phyloP scores from a whole-genome alignment of 2,888 invertebrate genomes.

The Odontocerum albicorne region DNA sequence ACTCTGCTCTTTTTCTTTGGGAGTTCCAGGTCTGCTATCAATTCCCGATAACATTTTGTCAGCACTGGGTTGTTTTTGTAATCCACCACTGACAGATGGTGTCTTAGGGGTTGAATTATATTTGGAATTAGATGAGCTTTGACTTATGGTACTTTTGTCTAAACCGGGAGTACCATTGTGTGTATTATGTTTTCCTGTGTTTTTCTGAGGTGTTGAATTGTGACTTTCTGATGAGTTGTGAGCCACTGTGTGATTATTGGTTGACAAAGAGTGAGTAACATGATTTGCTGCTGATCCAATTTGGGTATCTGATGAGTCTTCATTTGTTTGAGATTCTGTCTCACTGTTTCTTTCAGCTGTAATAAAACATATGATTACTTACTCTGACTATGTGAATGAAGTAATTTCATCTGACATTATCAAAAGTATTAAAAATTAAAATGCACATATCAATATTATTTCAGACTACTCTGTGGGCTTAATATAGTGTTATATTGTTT shows the following conservation, averaged over 20 bases:
- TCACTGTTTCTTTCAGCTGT: constrained; percentile 83
- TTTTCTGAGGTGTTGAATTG: constrained; percentile 47
- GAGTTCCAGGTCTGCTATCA: constrained; percentile 54
- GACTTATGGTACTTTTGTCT: constrained; percentile 46
- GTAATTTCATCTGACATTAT: too few species aligned
- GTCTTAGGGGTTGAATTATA: constrained; percentile 51
- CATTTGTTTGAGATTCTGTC: constrained; percentile 82
- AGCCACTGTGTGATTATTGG: constrained; percentile 53
- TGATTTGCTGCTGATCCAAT: constrained; percentile 54
- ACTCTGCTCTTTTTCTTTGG: constrained; percentile 52
- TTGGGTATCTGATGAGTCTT: constrained; percentile 73
- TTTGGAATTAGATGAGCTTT: constrained; percentile 42
- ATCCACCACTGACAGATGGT: constrained; percentile 47
- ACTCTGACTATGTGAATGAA: too few species aligned
- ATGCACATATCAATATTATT: too few species aligned
- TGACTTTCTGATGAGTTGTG: constrained; percentile 55
- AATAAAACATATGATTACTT: constrained; percentile 40
- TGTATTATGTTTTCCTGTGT: constrained; percentile 55
- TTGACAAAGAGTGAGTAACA: constrained; percentile 41
- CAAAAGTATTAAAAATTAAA: too few species aligned
- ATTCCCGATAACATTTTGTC: constrained; percentile 51
- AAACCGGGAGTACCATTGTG: constrained; percentile 47
- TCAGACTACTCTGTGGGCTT: too few species aligned
- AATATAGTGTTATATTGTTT: too few species aligned
- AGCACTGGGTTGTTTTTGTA: constrained; percentile 51